A percentile compares a stretch with the other conserved stretches of the same genome.
phyloP scores from a whole-genome alignment of 2,797 vertebrate species.

The Acanthurus lineatus region DNA sequence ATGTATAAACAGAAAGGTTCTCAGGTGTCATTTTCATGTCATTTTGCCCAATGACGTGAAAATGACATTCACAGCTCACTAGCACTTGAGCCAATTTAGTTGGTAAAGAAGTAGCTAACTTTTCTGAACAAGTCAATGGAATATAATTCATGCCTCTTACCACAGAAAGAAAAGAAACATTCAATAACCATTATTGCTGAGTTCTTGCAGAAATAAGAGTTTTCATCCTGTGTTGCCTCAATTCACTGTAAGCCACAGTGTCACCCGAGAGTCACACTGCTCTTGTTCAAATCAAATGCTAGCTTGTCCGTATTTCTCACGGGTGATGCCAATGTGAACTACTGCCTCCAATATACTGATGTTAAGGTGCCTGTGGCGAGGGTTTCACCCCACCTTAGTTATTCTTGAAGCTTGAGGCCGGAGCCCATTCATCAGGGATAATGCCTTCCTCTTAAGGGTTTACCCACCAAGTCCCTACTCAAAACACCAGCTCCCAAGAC shows the following conservation, averaged over 20 bases:
- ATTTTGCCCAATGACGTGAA: background rate
- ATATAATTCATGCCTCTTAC: background rate
- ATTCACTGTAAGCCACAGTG: background rate
- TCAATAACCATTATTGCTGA: background rate
- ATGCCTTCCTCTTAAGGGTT: slow-evolving; percentile 19
- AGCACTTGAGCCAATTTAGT: background rate
- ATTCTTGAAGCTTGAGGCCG: slow-evolving; percentile 9
- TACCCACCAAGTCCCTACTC: slow-evolving; percentile 13
- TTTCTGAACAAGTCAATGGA: background rate
- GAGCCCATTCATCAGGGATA: slow-evolving; percentile 25
- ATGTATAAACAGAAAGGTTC: background rate
- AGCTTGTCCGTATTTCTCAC: slow-evolving; percentile 2
- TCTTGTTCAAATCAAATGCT: slow-evolving; percentile 13
- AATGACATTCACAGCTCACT: too few species aligned
- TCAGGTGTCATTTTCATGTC: background rate
- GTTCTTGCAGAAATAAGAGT: background rate
- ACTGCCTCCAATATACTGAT: slow-evolving; percentile 28
- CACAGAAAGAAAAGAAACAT: background rate
- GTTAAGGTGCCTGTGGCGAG: slow-evolving; percentile 31
- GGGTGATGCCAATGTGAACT: slow-evolving; percentile 21
- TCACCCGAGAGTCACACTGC: background rate
- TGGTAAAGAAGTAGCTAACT: background rate
- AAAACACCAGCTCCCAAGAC: slow-evolving; percentile 28
- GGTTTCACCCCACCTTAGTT: slow-evolving; percentile 4
- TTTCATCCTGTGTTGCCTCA: background rate